phyloP scores from a whole-genome alignment of 1,140 invertebrate species.

The Drosophila biarmipes region DNA sequence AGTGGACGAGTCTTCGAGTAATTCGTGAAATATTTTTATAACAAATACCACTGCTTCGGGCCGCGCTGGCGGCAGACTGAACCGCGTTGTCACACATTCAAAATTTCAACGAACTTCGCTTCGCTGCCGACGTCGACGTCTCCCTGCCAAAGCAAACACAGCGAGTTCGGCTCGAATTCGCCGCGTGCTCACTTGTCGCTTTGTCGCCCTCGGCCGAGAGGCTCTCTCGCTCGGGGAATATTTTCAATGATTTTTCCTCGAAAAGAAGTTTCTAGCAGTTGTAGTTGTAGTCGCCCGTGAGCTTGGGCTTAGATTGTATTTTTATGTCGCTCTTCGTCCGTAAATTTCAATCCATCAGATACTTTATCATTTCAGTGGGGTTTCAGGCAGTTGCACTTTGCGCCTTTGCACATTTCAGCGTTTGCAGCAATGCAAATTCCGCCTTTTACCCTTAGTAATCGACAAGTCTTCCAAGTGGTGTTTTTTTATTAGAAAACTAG shows the following conservation, averaged over 20 bases:
- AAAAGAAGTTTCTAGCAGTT: constrained; percentile 56
- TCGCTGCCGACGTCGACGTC: constrained; percentile 54
- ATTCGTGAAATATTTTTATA: constrained; percentile 27
- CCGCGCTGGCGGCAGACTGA: constrained; percentile 79
- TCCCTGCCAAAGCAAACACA: constrained; percentile 7
- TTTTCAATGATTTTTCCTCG: constrained; percentile 38
- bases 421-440: not conserved
- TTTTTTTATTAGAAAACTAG: too few relatives aligned
- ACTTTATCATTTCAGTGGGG: not conserved
- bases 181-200: constrained; percentile 35
- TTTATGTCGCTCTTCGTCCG: constrained; percentile 5
- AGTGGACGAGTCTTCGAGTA: constrained; percentile 12
- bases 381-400: not conserved
- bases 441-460: not conserved
- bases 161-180: constrained; percentile 40
- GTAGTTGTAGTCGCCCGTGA: constrained; percentile 20
- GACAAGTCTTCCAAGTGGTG: too few relatives aligned
- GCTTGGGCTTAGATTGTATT: constrained; percentile 21
- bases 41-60: constrained; percentile 48
- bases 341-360: not conserved
- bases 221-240: constrained; percentile 3
- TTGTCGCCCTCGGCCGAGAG: constrained; percentile 39
- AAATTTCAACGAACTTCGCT: constrained; percentile 75
- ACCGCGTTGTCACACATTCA: constrained; percentile 70
- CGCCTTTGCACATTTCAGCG: not conserved